phyloP scores from a whole-genome alignment of 2,113 vertebrate genomes.

The Pelodiscus sinensis region DNA sequence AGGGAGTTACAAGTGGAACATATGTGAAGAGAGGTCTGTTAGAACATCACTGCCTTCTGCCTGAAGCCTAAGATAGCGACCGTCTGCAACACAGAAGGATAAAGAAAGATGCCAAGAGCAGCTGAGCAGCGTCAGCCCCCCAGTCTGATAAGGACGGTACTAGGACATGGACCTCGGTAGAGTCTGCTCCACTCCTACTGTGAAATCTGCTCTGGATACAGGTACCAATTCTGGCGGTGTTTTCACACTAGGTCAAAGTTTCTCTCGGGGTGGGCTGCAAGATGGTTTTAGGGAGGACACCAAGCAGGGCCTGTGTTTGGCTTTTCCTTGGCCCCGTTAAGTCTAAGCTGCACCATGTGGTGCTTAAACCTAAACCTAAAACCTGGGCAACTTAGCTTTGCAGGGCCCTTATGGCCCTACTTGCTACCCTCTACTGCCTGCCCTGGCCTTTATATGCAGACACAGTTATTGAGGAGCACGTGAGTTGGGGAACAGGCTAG shows the following conservation, averaged over 20 bases:
- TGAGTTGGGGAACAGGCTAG: too few relatives aligned
- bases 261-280: neutral
- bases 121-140: neutral
- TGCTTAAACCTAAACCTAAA: too few relatives aligned
- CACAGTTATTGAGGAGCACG: too few relatives aligned
- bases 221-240: neutral
- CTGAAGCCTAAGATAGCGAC: neutral
- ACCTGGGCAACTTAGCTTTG: too few relatives aligned
- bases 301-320: neutral
- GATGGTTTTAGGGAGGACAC: neutral
- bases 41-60: neutral
- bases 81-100: neutral
- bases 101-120: neutral
- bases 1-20: too few relatives aligned
- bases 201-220: neutral
- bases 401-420: too few relatives aligned
- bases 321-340: too few relatives aligned
- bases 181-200: neutral
- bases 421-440: too few relatives aligned
- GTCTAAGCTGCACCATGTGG: too few relatives aligned
- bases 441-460: too few relatives aligned
- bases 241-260: neutral
- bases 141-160: neutral
- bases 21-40: neutral
- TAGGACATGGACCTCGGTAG: neutral